Evolutionary conservation across 2,113 vertebrate genomes (phyloP).

Genomic region (Corythornis vintsioides): DNA sequence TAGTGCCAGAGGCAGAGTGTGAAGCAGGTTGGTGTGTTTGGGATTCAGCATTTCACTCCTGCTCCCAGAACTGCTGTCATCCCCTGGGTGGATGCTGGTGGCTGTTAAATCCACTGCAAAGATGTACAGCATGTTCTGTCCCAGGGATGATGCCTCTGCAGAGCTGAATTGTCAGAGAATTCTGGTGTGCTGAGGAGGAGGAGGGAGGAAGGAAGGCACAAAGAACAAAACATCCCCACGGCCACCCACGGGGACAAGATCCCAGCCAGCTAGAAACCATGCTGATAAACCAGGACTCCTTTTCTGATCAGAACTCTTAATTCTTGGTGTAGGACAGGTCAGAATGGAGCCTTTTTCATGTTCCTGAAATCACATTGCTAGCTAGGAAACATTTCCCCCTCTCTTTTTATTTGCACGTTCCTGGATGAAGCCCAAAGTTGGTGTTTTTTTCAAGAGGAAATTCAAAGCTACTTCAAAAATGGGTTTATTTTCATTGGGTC

Average conservation of each 20-base stretch:
- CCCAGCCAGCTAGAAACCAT: not conserved
- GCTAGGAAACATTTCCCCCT: not conserved
- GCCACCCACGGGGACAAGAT: conserved; percentile 50
- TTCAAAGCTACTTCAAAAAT: not conserved
- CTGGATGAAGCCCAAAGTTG: not conserved
- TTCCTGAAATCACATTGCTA: not conserved
- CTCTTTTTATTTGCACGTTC: not conserved
- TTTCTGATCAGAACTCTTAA: not conserved
- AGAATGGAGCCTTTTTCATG: not conserved
- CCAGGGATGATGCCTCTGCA: conserved; percentile 46
- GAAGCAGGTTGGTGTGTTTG: not conserved
- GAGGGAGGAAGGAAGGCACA: conserved; percentile 40
- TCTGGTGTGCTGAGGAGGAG: not conserved
- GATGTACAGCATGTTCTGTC: conserved; percentile 52
- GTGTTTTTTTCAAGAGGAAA: not conserved
- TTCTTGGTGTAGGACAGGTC: not conserved
- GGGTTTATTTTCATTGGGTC: no score
- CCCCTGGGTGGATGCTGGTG: conserved; percentile 4
- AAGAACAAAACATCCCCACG: conserved; percentile 63
- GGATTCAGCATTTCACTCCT: not conserved
- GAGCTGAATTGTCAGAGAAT: conserved; percentile 47
- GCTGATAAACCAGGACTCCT: not conserved
- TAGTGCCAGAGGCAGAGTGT: conserved; percentile 12
- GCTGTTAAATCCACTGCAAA: conserved; percentile 43
- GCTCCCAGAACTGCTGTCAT: not conserved